Conservation (phyloP, 1,140 invertebrate genomes). For the Riptortus pedestris region DNA sequence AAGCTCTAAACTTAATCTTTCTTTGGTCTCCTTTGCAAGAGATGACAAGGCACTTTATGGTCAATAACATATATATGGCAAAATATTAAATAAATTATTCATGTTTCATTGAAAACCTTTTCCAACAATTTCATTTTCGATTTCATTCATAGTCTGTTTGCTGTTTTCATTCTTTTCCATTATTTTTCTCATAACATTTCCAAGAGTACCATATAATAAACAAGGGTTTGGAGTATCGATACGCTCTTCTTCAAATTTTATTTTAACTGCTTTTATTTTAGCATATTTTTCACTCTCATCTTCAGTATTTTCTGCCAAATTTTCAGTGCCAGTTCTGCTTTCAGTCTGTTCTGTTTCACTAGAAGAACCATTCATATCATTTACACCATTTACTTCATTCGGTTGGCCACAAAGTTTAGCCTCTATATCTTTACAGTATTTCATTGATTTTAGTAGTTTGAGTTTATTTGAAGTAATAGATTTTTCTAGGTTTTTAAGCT, state of each 20-base stretch:
- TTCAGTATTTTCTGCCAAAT: conserved; percentile 1
- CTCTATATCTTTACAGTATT: conserved; percentile 22
- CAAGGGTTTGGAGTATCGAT: conserved; percentile 10
- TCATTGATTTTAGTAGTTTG: conserved; percentile 18
- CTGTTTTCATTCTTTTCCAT: conserved; percentile 1
- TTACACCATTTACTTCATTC: background rate
- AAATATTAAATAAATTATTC: too few relatives aligned
- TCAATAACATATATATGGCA: background rate
- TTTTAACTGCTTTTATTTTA: conserved; percentile 3
- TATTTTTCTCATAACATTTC: conserved; percentile 4
- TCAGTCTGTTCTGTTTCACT: background rate
- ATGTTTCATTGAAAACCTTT: background rate
- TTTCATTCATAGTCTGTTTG: background rate
- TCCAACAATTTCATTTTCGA: background rate
- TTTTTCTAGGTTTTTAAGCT: conserved; percentile 20
- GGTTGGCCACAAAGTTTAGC: conserved; percentile 10
- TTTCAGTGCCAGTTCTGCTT: background rate
- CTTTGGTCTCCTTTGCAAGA: background rate
- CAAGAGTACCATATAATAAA: background rate
- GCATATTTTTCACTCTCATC: conserved; percentile 1
- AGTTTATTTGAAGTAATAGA: conserved; percentile 13
- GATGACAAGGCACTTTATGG: background rate
- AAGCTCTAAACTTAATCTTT: background rate
- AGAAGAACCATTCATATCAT: background rate
- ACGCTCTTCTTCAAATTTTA: conserved; percentile 6